Evolutionary conservation across 2,888 invertebrate species (phyloP).

Genomic region (Platerodrilus igneus): DNA sequence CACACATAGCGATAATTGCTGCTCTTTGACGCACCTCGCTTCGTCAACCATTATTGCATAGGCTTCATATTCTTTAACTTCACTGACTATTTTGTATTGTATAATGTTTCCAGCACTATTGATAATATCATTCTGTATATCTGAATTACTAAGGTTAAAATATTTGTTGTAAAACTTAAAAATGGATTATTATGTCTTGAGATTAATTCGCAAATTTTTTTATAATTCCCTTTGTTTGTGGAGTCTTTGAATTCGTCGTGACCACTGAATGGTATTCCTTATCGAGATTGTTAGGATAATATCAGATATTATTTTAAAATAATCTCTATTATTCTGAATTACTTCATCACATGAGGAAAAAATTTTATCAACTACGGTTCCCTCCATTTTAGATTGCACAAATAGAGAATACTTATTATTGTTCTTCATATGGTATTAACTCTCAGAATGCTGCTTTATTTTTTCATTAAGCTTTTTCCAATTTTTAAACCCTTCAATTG

Average conservation of each 20-base stretch:
- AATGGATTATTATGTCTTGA: slow-evolving; percentile 3
- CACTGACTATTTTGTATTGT: neutral
- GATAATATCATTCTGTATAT: slow-evolving; percentile 9
- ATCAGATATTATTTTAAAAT: slow-evolving; percentile 7
- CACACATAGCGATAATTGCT: slow-evolving; percentile 7
- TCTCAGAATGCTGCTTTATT: slow-evolving; percentile 1
- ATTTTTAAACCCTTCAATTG: slow-evolving; percentile 5
- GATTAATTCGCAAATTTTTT: slow-evolving; percentile 4
- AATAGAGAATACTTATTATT: slow-evolving; percentile 4
- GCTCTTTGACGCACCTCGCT: slow-evolving; percentile 3
- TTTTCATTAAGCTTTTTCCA: slow-evolving; percentile 8
- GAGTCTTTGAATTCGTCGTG: slow-evolving; percentile 3
- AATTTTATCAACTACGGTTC: neutral
- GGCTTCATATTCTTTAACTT: slow-evolving; percentile 2
- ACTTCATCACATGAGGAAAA: neutral
- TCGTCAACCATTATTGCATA: slow-evolving; percentile 7
- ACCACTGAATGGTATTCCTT: slow-evolving; percentile 1
- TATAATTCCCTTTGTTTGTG: slow-evolving; percentile 2
- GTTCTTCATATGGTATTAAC: neutral
- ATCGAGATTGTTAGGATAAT: neutral
- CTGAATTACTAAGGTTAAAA: too few relatives aligned
- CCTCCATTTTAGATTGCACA: neutral
- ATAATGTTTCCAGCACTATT: neutral
- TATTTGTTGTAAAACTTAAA: slow-evolving; percentile 7
- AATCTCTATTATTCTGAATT: slow-evolving; percentile 4